Percentiles rank a stretch among this genome's conserved stretches.
Evolutionary conservation across 2,113 vertebrate genomes (phyloP).

Genomic region (Engraulis encrasicolus): DNA sequence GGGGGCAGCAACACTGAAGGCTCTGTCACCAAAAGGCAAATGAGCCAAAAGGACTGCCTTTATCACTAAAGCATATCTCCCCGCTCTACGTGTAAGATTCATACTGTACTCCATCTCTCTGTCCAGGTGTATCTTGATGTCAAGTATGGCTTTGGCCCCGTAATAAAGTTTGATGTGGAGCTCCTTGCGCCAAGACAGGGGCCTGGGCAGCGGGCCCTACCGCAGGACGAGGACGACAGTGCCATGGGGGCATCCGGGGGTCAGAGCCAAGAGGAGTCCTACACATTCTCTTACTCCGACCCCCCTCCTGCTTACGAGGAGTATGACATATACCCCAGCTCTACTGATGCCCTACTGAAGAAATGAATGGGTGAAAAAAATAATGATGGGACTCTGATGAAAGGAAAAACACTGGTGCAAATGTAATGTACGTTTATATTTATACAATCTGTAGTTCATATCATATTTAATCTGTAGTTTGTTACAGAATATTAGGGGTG

Average conservation of each 20-base stretch:
- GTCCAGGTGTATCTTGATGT: slow-evolving; percentile 66
- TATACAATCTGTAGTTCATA: too few species aligned
- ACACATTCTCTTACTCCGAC: background rate
- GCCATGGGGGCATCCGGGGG: background rate
- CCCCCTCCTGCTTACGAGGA: background rate
- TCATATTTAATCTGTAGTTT: too few species aligned
- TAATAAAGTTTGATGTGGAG: slow-evolving; percentile 70
- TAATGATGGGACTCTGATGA: background rate
- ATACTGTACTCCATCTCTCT: slow-evolving; percentile 13
- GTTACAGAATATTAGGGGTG: too few species aligned
- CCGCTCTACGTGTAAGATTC: too few species aligned
- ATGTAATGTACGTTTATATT: too few species aligned
- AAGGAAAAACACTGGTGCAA: too few species aligned
- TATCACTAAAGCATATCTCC: too few species aligned
- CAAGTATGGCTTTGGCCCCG: slow-evolving; percentile 50
- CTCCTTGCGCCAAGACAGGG: slow-evolving; percentile 54
- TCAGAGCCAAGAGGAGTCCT: background rate
- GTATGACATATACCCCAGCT: background rate
- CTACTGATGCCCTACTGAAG: background rate
- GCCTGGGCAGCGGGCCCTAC: slow-evolving; percentile 25
- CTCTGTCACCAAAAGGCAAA: too few species aligned
- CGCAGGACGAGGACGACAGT: background rate
- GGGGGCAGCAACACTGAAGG: too few species aligned
- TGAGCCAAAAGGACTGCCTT: too few species aligned
- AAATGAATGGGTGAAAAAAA: background rate